Conservation (phyloP, 2,797 vertebrate genomes). For the Craterocephalus amniculus region DNA sequence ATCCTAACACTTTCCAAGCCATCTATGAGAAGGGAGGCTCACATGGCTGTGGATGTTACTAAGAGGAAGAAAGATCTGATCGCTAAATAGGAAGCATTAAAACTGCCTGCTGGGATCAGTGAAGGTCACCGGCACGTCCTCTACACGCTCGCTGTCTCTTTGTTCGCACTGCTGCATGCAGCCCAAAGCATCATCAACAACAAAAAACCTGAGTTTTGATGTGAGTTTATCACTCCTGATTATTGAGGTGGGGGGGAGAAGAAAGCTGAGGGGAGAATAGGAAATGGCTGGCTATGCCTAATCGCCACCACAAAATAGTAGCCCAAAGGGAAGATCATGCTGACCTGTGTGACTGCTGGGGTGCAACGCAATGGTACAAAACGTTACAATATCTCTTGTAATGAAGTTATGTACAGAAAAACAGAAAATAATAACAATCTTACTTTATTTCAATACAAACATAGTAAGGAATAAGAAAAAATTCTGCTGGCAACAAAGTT, state of each 20-base stretch:
- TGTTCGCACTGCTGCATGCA: conserved; percentile 56
- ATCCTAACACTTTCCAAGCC: conserved; percentile 46
- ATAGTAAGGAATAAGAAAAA: not conserved
- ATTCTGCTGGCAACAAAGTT: not conserved
- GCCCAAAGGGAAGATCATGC: conserved; percentile 28
- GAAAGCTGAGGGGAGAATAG: conserved; percentile 31
- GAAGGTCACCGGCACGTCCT: conserved; percentile 76
- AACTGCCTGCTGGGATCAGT: conserved; percentile 67
- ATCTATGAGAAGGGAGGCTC: conserved; percentile 24
- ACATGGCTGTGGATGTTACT: conserved; percentile 19
- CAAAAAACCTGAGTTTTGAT: conserved; percentile 70
- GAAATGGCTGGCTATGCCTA: conserved; percentile 46
- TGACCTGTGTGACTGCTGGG: conserved; percentile 21
- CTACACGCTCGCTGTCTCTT: conserved; percentile 30
- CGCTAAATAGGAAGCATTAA: conserved; percentile 60
- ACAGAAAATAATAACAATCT: not conserved
- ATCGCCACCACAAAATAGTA: conserved; percentile 48
- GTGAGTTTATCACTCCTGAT: conserved; percentile 57
- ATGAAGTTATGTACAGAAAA: conserved; percentile 15
- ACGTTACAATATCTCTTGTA: conserved; percentile 9
- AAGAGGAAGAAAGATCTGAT: conserved; percentile 25
- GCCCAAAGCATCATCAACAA: conserved; percentile 77
- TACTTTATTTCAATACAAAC: not conserved
- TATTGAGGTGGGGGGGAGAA: conserved; percentile 34
- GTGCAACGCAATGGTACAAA: conserved; percentile 4